Evolutionary conservation across 2,113 vertebrate species (phyloP).

Genomic region (Osmerus eperlanus): DNA sequence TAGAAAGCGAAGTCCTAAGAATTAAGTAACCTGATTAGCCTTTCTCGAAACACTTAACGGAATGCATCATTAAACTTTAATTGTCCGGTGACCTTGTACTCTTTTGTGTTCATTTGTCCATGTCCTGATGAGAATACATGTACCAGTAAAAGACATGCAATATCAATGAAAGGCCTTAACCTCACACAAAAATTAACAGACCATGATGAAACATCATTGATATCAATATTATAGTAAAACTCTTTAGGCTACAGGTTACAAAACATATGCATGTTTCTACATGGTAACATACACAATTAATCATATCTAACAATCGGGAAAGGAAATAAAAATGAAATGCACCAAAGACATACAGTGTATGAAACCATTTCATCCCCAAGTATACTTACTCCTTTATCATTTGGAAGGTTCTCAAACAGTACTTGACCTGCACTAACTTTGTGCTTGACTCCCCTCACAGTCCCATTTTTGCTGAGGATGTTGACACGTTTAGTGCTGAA

Average conservation of each 20-base stretch:
- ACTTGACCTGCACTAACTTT: constrained; percentile 97
- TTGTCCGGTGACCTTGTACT: constrained; percentile 62
- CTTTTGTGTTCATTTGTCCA: constrained; percentile 46
- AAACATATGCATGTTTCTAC: no score
- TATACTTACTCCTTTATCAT: constrained; percentile 81
- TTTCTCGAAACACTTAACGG: constrained; percentile 65
- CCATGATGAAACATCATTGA: no score
- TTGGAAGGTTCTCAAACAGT: constrained; percentile 88
- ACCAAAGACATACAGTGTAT: no score
- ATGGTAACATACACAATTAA: no score
- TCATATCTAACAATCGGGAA: constrained; percentile 1
- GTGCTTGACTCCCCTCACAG: constrained; percentile 92
- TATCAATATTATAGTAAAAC: no score
- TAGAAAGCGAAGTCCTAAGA: constrained; percentile 63
- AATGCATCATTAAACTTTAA: constrained; percentile 77
- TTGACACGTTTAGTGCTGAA: constrained; percentile 89
- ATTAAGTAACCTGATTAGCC: constrained; percentile 72
- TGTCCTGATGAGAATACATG: constrained; percentile 30
- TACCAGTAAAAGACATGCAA: constrained; percentile 4
- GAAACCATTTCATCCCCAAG: not conserved
- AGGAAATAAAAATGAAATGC: not conserved
- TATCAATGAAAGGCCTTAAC: no score
- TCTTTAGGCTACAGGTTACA: no score
- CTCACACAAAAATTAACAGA: no score
- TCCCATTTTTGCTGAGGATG: constrained; percentile 96